phyloP scores from a whole-genome alignment of 2,888 invertebrate species.

The Phania funesta region DNA sequence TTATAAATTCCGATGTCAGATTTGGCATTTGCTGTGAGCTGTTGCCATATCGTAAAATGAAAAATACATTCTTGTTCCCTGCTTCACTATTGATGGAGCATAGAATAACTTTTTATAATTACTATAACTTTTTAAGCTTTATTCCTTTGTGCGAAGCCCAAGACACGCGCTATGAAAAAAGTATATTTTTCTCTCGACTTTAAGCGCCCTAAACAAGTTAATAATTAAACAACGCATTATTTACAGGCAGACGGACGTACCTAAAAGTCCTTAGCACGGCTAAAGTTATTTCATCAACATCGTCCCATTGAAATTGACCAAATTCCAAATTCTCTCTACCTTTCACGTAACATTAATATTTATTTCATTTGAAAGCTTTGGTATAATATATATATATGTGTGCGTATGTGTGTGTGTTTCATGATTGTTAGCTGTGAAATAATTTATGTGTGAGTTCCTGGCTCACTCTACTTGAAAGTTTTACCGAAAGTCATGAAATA shows the following conservation, averaged over 20 bases:
- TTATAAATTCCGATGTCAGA: too few species aligned
- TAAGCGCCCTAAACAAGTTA: conserved; percentile 61
- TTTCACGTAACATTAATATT: conserved; percentile 13
- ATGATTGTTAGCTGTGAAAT: conserved; percentile 56
- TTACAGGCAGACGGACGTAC: conserved; percentile 14
- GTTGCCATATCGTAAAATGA: too few species aligned
- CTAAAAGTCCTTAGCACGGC: conserved; percentile 23
- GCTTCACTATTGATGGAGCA: too few species aligned
- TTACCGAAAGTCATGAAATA: not conserved
- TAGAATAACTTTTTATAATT: not conserved
- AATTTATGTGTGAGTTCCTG: conserved; percentile 44
- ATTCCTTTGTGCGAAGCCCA: not conserved
- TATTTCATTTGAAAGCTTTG: conserved; percentile 13
- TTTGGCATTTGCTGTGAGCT: too few species aligned
- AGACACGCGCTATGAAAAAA: conserved; percentile 19
- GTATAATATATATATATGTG: not conserved
- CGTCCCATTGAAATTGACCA: conserved; percentile 8
- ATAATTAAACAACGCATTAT: conserved; percentile 63
- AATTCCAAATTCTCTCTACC: conserved; percentile 6
- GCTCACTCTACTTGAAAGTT: not conserved
- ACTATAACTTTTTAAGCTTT: too few species aligned
- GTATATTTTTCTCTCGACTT: conserved; percentile 40
- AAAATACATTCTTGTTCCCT: too few species aligned
- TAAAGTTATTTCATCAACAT: not conserved
- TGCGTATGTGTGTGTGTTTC: not conserved